These are phyloP conservation scores for Dasysyrphus tricinctus DNA, from an alignment of 2,888 invertebrate species.

Conservation along the genomic window DNA sequence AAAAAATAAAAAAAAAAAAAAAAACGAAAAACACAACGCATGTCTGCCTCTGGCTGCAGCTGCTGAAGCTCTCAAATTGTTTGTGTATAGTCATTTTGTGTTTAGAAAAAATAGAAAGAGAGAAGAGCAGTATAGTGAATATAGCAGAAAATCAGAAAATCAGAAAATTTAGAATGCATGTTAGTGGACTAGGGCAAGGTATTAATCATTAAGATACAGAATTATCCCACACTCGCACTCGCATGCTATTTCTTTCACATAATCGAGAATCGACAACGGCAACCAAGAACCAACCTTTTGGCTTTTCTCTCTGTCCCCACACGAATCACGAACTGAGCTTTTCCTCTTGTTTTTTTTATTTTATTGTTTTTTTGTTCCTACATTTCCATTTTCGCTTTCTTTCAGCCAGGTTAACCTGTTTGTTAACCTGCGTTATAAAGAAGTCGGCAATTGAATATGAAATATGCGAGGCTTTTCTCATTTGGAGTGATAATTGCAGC, in stretches of 20 bases:
- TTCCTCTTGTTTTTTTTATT: conserved; percentile 30
- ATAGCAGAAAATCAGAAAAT: neutral
- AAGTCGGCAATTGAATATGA: conserved; percentile 52
- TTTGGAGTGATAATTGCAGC: conserved; percentile 30
- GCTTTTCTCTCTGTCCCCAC: conserved; percentile 12
- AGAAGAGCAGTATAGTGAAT: conserved; percentile 6
- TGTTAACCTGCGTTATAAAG: conserved; percentile 64
- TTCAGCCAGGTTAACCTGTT: conserved; percentile 63
- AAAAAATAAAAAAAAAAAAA: too few relatives aligned
- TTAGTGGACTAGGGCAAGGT: conserved; percentile 69
- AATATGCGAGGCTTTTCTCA: conserved; percentile 19
- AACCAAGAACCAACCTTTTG: too few relatives aligned
- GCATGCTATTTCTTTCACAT: conserved; percentile 4
- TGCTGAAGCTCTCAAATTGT: conserved; percentile 7
- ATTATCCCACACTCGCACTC: conserved; percentile 15
- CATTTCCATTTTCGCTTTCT: conserved; percentile 54
- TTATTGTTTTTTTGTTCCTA: neutral
- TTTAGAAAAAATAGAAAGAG: conserved; percentile 38
- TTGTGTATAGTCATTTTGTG: conserved; percentile 1
- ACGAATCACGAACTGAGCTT: conserved; percentile 25
- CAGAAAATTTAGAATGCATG: conserved; percentile 39
- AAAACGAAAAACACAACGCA: conserved; percentile 47
- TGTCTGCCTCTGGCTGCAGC: conserved; percentile 19
- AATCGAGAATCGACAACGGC: neutral
- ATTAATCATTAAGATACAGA: conserved; percentile 46